Evolutionary conservation across 2,113 vertebrate species (phyloP), one percentile per base, ranked within the genome.

Genomic region (Lontra canadensis): DNA sequence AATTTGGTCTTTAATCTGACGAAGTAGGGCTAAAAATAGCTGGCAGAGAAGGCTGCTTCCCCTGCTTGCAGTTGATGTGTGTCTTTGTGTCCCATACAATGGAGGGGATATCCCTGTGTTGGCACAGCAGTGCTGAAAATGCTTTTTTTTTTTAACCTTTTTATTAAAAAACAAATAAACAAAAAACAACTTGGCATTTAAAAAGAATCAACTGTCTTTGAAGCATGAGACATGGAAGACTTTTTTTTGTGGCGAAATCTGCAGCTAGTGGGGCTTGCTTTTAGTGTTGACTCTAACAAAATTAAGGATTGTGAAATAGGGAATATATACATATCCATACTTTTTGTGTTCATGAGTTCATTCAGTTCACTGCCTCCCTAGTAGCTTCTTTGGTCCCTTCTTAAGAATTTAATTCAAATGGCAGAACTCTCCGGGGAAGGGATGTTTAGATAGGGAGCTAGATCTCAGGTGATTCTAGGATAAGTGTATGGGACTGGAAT

Each of bases 61-160:
- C 96, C 47, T 96, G 87, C n/a, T 95, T 11, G 7, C 63, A 61
- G 88, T 95, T 88, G 90, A 47, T 96, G 84, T 79, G 76, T 26
- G 76, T 95, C 93, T 98, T 97, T 98, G 97, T 98, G 94, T 96
- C 84, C 95, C 71, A n/a, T 88, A 96, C 93, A 94, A 90, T 96
- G 82, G 90, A 95, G 93, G 95, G 95, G 94, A 85, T 88, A 82
- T 94, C 49, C 96, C 96, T 96, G 71, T 94, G 96, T 96, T 96
- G 95, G 94, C 90, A 85, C 42, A 65, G 67, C 47, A 55, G 76
- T 92, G 74, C 92, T 84, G 80, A 82, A 84, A 79, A 93, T 86
- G 34, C 47, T 59, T 63, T 88, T 69, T 83, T 73, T 61, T 52
- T 80, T 36, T 14, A 4, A 55, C 2, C 26, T 92, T 95, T 96